phyloP scores from a whole-genome alignment of 2,888 invertebrate genomes.

The Celastrina argiolus region DNA sequence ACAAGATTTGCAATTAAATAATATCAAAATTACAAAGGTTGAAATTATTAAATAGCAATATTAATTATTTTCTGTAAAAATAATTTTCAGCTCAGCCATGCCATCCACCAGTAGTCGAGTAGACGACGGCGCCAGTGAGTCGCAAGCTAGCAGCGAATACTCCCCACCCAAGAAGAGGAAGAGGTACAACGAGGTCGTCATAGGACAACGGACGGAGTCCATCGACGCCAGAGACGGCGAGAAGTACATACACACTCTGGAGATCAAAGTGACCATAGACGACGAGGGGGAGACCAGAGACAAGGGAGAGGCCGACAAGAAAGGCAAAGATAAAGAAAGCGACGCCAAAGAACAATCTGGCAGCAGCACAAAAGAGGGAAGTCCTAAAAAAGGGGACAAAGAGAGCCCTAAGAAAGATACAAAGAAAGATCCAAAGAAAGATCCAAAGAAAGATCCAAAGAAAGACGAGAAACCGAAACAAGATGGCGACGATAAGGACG shows the following conservation, averaged over 20 bases:
- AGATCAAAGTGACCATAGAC: constrained; percentile 19
- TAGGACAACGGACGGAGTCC: constrained; percentile 13
- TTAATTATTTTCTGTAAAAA: neutral
- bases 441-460: constrained; percentile 8
- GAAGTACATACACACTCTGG: constrained; percentile 18
- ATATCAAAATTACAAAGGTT: neutral
- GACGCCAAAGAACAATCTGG: neutral
- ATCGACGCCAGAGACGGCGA: constrained; percentile 19
- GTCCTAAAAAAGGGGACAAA: neutral
- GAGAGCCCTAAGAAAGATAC: constrained; percentile 6
- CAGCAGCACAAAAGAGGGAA: neutral
- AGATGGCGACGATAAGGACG: constrained; percentile 7
- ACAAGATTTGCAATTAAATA: neutral
- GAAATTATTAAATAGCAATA: neutral
- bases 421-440: too few relatives aligned
- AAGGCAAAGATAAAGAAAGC: constrained; percentile 7
- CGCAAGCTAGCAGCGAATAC: constrained; percentile 16
- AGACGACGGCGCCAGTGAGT: constrained; percentile 8
- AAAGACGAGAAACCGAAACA: neutral
- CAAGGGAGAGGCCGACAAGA: neutral
- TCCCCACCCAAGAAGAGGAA: constrained; percentile 17
- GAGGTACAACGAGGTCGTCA: constrained; percentile 14
- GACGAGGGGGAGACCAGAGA: constrained; percentile 21
- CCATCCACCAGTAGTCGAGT: neutral
- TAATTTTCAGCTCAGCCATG: constrained; percentile 14